These are phyloP conservation scores for Galeopterus variegatus DNA, from an alignment of 2,113 vertebrate genomes.

Conservation along the genomic window DNA sequence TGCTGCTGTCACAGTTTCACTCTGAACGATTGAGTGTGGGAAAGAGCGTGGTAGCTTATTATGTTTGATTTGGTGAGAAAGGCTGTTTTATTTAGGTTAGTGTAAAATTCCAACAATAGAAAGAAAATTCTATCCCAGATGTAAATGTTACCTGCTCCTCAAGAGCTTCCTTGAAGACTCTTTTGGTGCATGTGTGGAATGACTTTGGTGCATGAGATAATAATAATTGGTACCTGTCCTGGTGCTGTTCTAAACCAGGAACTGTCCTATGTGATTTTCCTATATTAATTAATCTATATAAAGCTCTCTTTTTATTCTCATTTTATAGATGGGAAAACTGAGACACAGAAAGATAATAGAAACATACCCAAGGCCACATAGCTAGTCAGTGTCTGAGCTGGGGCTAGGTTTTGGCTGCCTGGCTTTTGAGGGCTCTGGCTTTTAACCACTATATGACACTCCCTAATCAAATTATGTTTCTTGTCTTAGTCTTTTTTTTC, in stretches of 20 bases:
- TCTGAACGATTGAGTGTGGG: background rate
- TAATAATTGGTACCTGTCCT: slow-evolving; percentile 37
- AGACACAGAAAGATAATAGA: background rate
- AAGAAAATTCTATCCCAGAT: slow-evolving; percentile 47
- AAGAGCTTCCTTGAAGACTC: background rate
- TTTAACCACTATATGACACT: background rate
- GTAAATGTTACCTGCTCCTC: background rate
- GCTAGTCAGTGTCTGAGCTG: background rate
- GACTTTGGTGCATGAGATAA: background rate
- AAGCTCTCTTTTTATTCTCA: background rate
- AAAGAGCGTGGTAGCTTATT: background rate
- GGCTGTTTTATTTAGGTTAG: slow-evolving; percentile 25
- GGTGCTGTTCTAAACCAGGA: background rate
- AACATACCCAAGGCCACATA: background rate
- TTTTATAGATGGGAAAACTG: slow-evolving; percentile 53
- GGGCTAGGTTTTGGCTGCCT: background rate
- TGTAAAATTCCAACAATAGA: slow-evolving; percentile 40
- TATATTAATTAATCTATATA: background rate
- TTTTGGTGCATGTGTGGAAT: background rate
- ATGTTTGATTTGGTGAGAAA: background rate
- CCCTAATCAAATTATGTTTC: slow-evolving; percentile 8
- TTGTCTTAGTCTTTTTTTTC: background rate
- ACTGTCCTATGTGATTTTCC: background rate
- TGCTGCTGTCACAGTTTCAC: background rate
- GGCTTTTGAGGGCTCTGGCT: background rate